Evolutionary conservation across 2,888 invertebrate species (phyloP), one percentile per base, ranked within the genome.

Genomic region (Azorinus chamasolen): DNA sequence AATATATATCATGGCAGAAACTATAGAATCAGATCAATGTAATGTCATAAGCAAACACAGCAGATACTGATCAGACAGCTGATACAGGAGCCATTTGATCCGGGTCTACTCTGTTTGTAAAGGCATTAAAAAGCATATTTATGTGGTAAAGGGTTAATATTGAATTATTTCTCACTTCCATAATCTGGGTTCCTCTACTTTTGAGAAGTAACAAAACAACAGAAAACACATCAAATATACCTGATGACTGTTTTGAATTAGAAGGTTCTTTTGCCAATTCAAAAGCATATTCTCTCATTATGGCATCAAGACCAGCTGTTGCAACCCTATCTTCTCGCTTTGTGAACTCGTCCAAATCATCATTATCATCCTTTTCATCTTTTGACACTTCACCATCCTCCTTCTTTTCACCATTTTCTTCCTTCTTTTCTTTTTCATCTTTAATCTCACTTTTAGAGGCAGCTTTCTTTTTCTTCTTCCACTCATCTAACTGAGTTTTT

Each of bases 401-500:
- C 37, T 83, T 74, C n/a, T 84, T 84, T 16, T 87, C 86, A 32
- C 86, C 83, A 87, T 90, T 75, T 55, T 87, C 80, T 27, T 84
- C 84, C 57, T 88, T 87, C 61, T 88, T 87, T 14, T 86, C 86
- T 22, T 86, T 84, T 68, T 88, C 87, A 20, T 75, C 68, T 51
- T 68, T 86, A 12, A 78, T 82, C 10, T 73, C 83, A 22, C 73
- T 71, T 83, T 87, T 83, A 24, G 79, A 83, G 14, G 72, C 80
- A 25, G 75, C 76, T 83, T 87, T 84, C 78, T 91, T 89, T 78
- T 92, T 88, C 61, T 78, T 78, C 95, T 97, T 97, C 93, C 97
- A 99, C 81, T 97, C 97, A 93, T 98, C 98, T 83, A 99, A 95
- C 79, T 97, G 95, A 71, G 96, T 96, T 95, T 98, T 97, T 89